Evolutionary conservation across 2,888 invertebrate genomes (phyloP).

Genomic region (Anodontia alba): DNA sequence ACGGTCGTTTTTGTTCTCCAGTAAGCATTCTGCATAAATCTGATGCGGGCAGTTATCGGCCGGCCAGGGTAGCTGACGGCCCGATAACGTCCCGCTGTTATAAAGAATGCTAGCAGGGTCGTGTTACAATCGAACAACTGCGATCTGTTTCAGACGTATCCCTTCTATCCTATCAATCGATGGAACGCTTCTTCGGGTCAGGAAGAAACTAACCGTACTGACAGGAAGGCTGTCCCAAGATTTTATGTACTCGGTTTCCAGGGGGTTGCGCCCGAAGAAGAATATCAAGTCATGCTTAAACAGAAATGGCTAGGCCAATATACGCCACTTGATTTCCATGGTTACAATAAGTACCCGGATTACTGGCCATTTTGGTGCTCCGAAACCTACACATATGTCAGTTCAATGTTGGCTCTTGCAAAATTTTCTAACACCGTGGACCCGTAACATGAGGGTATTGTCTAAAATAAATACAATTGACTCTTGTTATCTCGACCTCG

Average conservation of each 20-base stretch:
- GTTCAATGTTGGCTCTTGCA: slow-evolving; percentile 70
- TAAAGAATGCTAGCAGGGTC: too few species aligned
- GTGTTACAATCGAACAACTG: too few species aligned
- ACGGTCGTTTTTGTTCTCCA: too few species aligned
- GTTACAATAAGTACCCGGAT: slow-evolving; percentile 71
- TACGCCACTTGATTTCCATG: slow-evolving; percentile 71
- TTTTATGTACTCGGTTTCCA: slow-evolving; percentile 55
- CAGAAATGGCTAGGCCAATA: slow-evolving; percentile 40
- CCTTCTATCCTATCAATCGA: slow-evolving; percentile 42
- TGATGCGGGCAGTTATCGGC: too few species aligned
- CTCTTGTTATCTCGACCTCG: too few species aligned
- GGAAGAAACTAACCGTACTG: not conserved
- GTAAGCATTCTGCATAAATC: too few species aligned
- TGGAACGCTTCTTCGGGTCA: not conserved
- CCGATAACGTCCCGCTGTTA: too few species aligned
- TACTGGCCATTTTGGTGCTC: slow-evolving; percentile 79
- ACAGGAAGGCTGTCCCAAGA: too few species aligned
- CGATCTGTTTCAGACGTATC: slow-evolving; percentile 36
- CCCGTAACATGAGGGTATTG: too few species aligned
- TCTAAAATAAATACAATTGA: too few species aligned
- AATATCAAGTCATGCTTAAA: slow-evolving; percentile 66
- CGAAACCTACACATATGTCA: slow-evolving; percentile 75
- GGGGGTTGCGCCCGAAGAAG: slow-evolving; percentile 63
- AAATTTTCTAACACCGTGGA: slow-evolving; percentile 77
- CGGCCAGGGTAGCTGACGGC: too few species aligned